These are phyloP conservation scores for Gibbula magus DNA, from an alignment of 2,888 invertebrate species.

Conservation along the genomic window DNA sequence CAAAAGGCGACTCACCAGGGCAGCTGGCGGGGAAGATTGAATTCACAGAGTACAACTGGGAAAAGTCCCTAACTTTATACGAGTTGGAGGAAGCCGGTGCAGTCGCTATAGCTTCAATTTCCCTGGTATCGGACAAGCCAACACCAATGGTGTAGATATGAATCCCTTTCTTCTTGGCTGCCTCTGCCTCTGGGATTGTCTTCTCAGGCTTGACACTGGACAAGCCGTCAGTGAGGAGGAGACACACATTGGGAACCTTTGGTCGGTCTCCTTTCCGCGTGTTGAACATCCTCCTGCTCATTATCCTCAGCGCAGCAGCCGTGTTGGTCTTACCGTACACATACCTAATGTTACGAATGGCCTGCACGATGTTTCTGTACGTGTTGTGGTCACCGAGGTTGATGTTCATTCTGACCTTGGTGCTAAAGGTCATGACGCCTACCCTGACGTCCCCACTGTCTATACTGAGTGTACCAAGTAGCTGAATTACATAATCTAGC, in stretches of 20 bases:
- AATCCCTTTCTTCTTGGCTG: constrained; percentile 55
- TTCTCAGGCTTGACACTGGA: constrained; percentile 60
- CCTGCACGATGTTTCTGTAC: constrained; percentile 46
- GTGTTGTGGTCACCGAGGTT: constrained; percentile 50
- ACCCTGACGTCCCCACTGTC: constrained; percentile 61
- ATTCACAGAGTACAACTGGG: constrained; percentile 52
- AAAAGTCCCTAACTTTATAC: constrained; percentile 60
- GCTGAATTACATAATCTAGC: constrained; percentile 56
- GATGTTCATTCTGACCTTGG: constrained; percentile 51
- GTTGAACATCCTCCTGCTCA: constrained; percentile 60
- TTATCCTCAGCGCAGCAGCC: constrained; percentile 53
- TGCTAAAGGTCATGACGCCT: constrained; percentile 57
- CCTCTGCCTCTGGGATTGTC: constrained; percentile 60
- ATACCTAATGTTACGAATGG: constrained; percentile 59
- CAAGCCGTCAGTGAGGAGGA: constrained; percentile 66
- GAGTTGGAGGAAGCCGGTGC: constrained; percentile 55
- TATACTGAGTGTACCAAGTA: constrained; percentile 60
- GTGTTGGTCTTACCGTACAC: constrained; percentile 67
- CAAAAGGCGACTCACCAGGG: constrained; percentile 51
- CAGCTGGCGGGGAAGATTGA: constrained; percentile 50
- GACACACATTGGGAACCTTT: constrained; percentile 50
- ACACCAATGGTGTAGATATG: constrained; percentile 66
- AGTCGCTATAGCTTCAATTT: constrained; percentile 65
- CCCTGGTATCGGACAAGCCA: constrained; percentile 62
- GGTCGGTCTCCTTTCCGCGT: constrained; percentile 61